Base-by-base conservation (phyloP, 92 coral and sea anemone species). In the Nematostella vectensis region DNA sequence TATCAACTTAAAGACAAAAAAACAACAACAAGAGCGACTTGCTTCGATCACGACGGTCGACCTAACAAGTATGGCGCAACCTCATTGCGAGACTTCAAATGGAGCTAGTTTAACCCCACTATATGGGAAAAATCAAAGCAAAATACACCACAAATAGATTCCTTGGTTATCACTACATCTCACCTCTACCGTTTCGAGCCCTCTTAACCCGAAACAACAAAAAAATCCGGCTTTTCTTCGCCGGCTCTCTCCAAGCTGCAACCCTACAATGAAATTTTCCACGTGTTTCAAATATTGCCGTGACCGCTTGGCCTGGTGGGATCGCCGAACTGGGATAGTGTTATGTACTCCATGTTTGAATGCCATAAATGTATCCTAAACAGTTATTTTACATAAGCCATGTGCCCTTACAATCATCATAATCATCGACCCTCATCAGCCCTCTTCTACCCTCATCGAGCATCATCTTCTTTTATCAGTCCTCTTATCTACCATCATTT, bases 271-370 rank as follows among this genome's bases (percentile, higher is more conserved):
- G n/a, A 71, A 65, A 59, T 54, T 78, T 58, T 65, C 85, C 85
- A 78, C 85, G 85, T 78, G 85, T 60, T 78, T 66, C 75, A 78
- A 71, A 60, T 66, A 66, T 65, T 33, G 24, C 44, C 51, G 33
- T 31, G 55, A 29, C 63, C 63, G 57, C 63, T n/a, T 4, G 11
- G 72, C 2, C 25, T 26, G 18, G 25, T 44, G 72, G 72, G 72
- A 55, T 21, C 24, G 29, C 2, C 20, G 3, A 12, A 4, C 24
- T 47, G 57, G 25, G 29, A 36, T 55, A 28, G 40, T 22, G 12
- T 8, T 22, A 45, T 8, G 51, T 45, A 45, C 40, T 33, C 15
- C 40, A 33, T 33, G n/a, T n/a, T n/a, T n/a, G n/a, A n/a, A n/a
- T n/a, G n/a, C n/a, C n/a, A n/a, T n/a, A n/a, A n/a, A n/a, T n/a